Evolutionary conservation across 2,888 invertebrate genomes (phyloP), one percentile per base, ranked within the genome.

Genomic region (Amphiduros pacificus): DNA sequence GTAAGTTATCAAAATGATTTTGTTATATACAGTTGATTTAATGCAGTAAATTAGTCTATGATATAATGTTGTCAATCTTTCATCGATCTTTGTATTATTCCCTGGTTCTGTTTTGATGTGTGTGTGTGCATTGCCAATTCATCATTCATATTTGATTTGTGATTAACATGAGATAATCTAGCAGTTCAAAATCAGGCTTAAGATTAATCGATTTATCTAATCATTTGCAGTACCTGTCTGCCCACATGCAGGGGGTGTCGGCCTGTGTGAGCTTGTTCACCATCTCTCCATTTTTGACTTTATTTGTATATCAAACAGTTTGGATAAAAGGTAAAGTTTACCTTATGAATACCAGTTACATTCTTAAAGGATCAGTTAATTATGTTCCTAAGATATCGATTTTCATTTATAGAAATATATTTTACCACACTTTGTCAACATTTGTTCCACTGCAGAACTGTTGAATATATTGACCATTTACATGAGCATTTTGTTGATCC

Each of bases 161-260:
- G n/a, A n/a, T n/a, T n/a, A n/a, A n/a, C n/a, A n/a, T n/a, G n/a
- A n/a, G n/a, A n/a, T n/a, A n/a, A n/a, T n/a, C n/a, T n/a, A n/a
- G n/a, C n/a, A n/a, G n/a, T n/a, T n/a, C n/a, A n/a, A n/a, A n/a
- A n/a, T n/a, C n/a, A n/a, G n/a, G n/a, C n/a, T n/a, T n/a, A n/a
- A n/a, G n/a, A n/a, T n/a, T n/a, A n/a, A n/a, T n/a, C n/a, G n/a
- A n/a, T n/a, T n/a, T n/a, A n/a, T n/a, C n/a, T n/a, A n/a, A n/a
- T n/a, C n/a, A 63, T 80, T 84, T 26, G 20, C 81, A 93, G 93
- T 94, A 20, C 92, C 92, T 75, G 92, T 95, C 1, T 94, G 93
- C 78, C 94, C 95, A 0, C 94, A 95, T 84, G 94, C 93, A 63
- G 95, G 94, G n/a, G 95, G 94, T 6, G 90, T 94, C 11, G 94